Conservation (phyloP, 2,113 vertebrate species). For the Anhinga anhinga region DNA sequence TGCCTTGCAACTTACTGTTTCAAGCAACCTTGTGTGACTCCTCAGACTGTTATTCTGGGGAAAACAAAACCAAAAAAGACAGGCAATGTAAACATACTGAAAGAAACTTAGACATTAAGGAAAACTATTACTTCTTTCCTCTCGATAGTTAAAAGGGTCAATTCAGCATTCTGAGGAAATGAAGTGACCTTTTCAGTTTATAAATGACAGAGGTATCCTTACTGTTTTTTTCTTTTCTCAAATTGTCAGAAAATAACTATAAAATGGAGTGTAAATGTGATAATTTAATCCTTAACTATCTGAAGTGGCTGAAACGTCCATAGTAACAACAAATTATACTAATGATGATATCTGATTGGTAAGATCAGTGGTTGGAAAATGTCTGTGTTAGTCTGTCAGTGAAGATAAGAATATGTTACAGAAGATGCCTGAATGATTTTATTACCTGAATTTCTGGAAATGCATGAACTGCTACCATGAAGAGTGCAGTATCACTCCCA, state of each 20-base stretch:
- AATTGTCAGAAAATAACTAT: neutral
- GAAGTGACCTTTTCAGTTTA: neutral
- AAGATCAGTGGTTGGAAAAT: neutral
- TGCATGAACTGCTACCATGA: no score
- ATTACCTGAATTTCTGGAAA: neutral
- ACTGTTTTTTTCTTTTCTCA: neutral
- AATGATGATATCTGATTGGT: neutral
- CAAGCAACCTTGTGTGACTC: neutral
- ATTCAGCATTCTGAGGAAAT: neutral
- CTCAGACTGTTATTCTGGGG: neutral
- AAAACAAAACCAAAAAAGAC: neutral
- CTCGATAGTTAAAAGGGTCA: fast-evolving
- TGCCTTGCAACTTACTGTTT: neutral
- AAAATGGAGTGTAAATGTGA: neutral
- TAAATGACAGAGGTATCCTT: neutral
- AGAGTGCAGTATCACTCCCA: neutral
- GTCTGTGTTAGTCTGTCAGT: neutral
- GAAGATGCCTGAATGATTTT: neutral
- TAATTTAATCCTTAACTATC: neutral
- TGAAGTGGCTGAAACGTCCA: neutral
- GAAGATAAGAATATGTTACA: neutral
- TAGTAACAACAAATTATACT: neutral
- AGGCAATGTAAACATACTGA: neutral
- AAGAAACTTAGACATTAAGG: neutral
- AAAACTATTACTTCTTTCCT: neutral